These are phyloP conservation scores for Mayetiola destructor DNA, from an alignment of 2,888 invertebrate genomes.

Conservation along the genomic window DNA sequence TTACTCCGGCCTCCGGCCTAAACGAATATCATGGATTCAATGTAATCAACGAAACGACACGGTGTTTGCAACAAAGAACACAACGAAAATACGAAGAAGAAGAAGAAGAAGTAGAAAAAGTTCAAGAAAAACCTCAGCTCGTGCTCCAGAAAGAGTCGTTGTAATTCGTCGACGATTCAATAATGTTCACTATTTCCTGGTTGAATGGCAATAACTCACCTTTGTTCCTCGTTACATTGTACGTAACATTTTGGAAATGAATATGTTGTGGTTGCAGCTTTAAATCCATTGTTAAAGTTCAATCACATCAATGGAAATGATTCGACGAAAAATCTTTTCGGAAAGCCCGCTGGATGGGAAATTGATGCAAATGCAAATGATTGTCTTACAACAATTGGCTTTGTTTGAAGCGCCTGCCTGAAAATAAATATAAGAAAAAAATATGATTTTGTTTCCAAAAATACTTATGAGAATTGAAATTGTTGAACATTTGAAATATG, in stretches of 20 bases:
- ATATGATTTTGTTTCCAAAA: too few relatives aligned
- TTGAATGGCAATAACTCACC: conserved; percentile 8
- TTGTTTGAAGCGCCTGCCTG: too few relatives aligned
- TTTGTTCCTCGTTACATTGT: background rate
- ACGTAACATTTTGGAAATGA: background rate
- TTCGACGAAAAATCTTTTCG: too few relatives aligned
- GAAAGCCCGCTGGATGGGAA: too few relatives aligned
- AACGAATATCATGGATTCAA: background rate
- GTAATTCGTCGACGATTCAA: background rate
- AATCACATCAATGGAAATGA: background rate
- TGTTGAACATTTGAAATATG: too few relatives aligned
- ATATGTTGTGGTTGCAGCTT: conserved; percentile 1
- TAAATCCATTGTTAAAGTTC: conserved; percentile 10
- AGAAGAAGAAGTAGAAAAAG: background rate
- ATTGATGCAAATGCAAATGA: too few relatives aligned
- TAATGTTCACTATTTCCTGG: background rate
- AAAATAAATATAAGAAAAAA: too few relatives aligned
- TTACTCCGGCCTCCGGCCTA: too few relatives aligned
- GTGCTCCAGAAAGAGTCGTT: too few relatives aligned
- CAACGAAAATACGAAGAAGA: background rate
- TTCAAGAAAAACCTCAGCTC: background rate
- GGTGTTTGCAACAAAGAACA: background rate
- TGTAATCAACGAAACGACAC: background rate
- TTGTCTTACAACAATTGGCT: too few relatives aligned
- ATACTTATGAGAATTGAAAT: too few relatives aligned